A percentile compares a stretch with the other conserved stretches of the same genome.
phyloP scores from a whole-genome alignment of 1,140 invertebrate species.

The Zaprionus tsacasi region DNA sequence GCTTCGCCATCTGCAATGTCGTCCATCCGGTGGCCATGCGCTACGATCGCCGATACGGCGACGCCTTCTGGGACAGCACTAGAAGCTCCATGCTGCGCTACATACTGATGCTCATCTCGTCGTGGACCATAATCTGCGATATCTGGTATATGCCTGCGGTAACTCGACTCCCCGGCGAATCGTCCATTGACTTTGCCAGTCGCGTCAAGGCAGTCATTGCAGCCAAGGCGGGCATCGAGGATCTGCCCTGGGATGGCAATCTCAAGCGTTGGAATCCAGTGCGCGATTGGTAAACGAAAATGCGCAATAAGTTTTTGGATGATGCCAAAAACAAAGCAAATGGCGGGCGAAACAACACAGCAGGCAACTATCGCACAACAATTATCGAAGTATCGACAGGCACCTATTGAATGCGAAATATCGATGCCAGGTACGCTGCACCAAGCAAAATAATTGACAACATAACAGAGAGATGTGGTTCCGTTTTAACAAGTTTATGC shows the following conservation, averaged over 20 bases:
- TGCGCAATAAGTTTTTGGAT: too few relatives aligned
- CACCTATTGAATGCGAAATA: not conserved
- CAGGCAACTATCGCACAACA: not conserved
- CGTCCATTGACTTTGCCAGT: slow-evolving; percentile 46
- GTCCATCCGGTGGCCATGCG: slow-evolving; percentile 59
- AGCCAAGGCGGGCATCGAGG: slow-evolving; percentile 45
- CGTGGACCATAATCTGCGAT: slow-evolving; percentile 62
- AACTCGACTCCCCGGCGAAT: slow-evolving; percentile 8
- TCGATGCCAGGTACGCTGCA: not conserved
- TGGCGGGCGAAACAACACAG: not conserved
- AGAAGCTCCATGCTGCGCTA: slow-evolving; percentile 62
- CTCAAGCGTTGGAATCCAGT: slow-evolving; percentile 54
- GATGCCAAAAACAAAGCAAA: not conserved
- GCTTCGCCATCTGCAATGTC: slow-evolving; percentile 59
- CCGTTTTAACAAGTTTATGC: not conserved
- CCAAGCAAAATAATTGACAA: too few relatives aligned
- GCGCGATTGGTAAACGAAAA: slow-evolving; percentile 47
- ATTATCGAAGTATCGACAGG: not conserved
- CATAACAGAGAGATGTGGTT: too few relatives aligned
- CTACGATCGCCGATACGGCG: slow-evolving; percentile 57
- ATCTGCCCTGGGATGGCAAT: slow-evolving; percentile 65
- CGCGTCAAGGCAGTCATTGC: slow-evolving; percentile 61
- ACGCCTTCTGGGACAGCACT: slow-evolving; percentile 65
- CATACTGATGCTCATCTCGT: slow-evolving; percentile 53
- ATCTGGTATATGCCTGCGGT: slow-evolving; percentile 57